Evolutionary conservation across 1,140 invertebrate genomes (phyloP), one percentile per base, ranked within the genome.

Genomic region (Drosophila ironensis): DNA sequence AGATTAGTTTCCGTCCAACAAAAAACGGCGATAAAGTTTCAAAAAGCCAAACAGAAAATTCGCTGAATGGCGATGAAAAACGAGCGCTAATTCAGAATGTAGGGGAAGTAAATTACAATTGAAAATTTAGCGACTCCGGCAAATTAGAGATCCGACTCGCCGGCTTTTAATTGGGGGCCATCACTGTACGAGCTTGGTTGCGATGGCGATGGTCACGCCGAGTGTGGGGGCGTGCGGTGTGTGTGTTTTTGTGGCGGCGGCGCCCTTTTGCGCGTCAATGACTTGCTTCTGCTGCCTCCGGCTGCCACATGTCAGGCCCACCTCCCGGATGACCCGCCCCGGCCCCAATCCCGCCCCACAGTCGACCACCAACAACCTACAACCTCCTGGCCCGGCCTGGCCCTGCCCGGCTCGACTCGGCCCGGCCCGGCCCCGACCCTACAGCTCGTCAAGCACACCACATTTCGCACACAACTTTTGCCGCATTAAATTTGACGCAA

Each of bases 401-500:
- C n/a, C n/a, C n/a, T n/a, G n/a, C n/a, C n/a, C n/a, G n/a, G n/a
- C n/a, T n/a, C n/a, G n/a, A n/a, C n/a, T n/a, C n/a, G n/a, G n/a
- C n/a, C n/a, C n/a, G n/a, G n/a, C n/a, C n/a, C n/a, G n/a, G n/a
- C n/a, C n/a, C 38, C 22, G 4, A 16, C 25, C 25, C 25, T 30
- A 50, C 14, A 25, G 9, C 38, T 41, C 67, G 52, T 19, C 44
- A 27, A 50, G 51, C 44, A 45, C 63, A 59, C 60, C 60, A 59
- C 57, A 64, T 38, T 64, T 64, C 57, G 60, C 57, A 64, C 60
- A 84, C 56, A 80, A 82, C 72, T 82, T 84, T 84, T 68, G 53
- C 68, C 78, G 63, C 76, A 76, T 74, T 75, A 76, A 76, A 64
- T 76, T 70, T 67, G 73, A 71, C 48, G 73, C 61, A 72, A 46